phyloP scores from a whole-genome alignment of 1,140 invertebrate genomes.

The Himalopsyche phryganea region DNA sequence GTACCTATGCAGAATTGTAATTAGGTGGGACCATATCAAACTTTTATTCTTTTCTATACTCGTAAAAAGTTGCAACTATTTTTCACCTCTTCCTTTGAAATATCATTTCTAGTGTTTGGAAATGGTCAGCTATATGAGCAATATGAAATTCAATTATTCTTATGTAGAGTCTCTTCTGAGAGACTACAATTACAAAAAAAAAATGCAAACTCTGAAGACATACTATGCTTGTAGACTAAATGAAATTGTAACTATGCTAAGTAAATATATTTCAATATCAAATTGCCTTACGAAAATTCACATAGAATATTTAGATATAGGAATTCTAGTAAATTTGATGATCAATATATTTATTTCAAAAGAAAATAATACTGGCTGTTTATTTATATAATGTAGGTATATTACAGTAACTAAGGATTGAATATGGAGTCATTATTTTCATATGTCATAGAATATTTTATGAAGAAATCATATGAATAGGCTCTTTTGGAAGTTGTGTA shows the following conservation, averaged over 20 bases:
- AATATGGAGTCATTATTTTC: conserved; percentile 27
- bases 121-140: conserved; percentile 17
- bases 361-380: conserved; percentile 18
- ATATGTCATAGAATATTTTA: conserved; percentile 14
- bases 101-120: conserved; percentile 11
- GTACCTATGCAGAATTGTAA: no score
- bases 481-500: no score
- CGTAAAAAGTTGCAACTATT: no score
- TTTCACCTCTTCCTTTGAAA: no score
- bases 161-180: conserved; percentile 11
- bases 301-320: no score
- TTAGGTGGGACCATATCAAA: no score
- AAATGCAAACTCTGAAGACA: conserved; percentile 7
- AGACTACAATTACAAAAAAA: no score
- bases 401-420: conserved; percentile 18
- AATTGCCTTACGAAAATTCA: conserved; percentile 34
- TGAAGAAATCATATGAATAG: no score
- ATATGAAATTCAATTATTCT: conserved; percentile 29
- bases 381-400: conserved; percentile 22
- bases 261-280: conserved; percentile 33
- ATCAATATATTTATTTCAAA: conserved; percentile 15
- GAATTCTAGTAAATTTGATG: no score
- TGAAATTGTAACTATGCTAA: conserved; percentile 14
- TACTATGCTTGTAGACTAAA: conserved; percentile 13
- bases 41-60: no score